Base-by-base conservation (phyloP, 2,888 invertebrate genomes). In the Amiota communis region DNA sequence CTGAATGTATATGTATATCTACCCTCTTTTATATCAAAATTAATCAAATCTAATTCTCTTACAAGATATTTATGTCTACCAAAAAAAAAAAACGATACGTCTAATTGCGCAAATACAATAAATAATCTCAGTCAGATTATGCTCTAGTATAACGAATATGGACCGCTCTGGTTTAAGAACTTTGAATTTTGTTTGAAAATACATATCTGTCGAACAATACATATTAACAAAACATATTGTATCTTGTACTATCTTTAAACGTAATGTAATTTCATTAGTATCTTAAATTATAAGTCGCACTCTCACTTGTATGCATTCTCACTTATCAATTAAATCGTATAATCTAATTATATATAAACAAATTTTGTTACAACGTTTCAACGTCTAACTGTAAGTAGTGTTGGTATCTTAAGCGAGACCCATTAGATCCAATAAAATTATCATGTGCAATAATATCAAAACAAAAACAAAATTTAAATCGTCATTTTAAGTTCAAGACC, bases 241-340 rank as follows among this genome's bases (percentile, higher is more conserved):
- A 53, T 15, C 15, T 53, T 53, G 53, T 15, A 15, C 36, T 36
- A 36, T 36, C 36, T 36, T 36, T 36, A 36, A 36, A 36, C 36
- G 36, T 36, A 36, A 36, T 6, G 36, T 36, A 36, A 36, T 36
- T 36, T 36, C 36, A 36, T 36, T 36, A n/a, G n/a, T n/a, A 36
- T 36, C 36, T 36, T 36, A 36, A 36, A 36, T 36, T 36, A 36
- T 36, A 67, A 67, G 47, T 11, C 23, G 47, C 20, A 51, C 49
- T 77, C 84, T 85, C 83, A 83, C 84, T 85, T 85, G 82, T 83
- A 85, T 81, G 83, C 82, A 81, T 85, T 85, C 82, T 78, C 76
- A 81, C 84, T 84, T 84, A 84, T 84, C 82, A 83, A 49, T 49
- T 67, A 17, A 61, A 67, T n/a, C n/a, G n/a, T 51, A 67, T 49